Conservation (phyloP, 1,140 invertebrate species). For the Potamilus streckersoni region DNA sequence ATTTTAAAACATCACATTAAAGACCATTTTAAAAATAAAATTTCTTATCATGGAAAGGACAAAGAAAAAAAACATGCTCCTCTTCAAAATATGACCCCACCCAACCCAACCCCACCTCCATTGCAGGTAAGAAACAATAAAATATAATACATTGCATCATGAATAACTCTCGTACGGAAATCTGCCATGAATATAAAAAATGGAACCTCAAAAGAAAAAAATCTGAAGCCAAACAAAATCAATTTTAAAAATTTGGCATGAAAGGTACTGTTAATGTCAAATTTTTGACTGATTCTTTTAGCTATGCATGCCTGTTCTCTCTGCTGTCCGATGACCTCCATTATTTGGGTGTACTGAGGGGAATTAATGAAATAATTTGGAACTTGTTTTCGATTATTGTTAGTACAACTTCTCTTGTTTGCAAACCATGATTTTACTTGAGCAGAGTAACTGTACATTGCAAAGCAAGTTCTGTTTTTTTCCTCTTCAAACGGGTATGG, state of each 20-base stretch:
- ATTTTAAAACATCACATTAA: no score
- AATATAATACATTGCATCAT: no score
- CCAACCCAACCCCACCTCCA: no score
- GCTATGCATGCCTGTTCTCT: conserved; percentile 20
- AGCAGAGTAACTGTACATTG: conserved; percentile 45
- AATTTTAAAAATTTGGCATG: no score
- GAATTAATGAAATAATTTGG: conserved; percentile 54
- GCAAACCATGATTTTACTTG: conserved; percentile 65
- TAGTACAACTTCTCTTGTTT: conserved; percentile 60
- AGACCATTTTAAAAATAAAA: no score
- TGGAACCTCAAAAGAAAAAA: conserved; percentile 28
- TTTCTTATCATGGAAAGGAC: no score
- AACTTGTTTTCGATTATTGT: conserved; percentile 51
- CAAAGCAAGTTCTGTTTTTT: conserved; percentile 41
- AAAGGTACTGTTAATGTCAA: conserved; percentile 21
- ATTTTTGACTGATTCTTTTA: conserved; percentile 23
- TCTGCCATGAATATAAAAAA: conserved; percentile 26
- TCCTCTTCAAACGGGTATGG: conserved; percentile 49
- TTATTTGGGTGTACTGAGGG: conserved; percentile 36
- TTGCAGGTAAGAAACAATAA: no score
- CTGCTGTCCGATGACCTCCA: conserved; percentile 39
- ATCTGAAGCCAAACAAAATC: no score
- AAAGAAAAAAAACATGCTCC: no score
- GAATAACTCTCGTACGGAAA: no score
- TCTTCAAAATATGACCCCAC: no score